Evolutionary conservation across 1,140 invertebrate genomes (phyloP).

Genomic region (Drosophila serrata): DNA sequence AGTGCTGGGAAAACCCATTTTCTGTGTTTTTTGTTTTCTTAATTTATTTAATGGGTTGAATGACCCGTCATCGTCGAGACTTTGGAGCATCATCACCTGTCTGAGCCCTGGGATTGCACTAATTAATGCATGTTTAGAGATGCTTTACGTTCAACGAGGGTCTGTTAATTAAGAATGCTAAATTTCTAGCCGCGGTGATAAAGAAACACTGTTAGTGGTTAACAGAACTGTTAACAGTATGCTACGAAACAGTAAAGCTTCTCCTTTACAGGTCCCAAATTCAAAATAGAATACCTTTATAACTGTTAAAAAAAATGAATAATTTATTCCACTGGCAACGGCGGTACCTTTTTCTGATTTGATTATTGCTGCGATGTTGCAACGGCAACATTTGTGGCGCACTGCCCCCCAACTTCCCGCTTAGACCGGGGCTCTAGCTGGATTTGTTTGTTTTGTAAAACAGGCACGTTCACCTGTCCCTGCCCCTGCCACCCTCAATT

Average conservation of each 20-base stretch:
- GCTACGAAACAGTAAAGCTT: constrained; percentile 23
- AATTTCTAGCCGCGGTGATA: constrained; percentile 13
- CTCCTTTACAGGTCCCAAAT: not conserved
- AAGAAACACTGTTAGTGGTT: not conserved
- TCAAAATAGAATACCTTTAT: not conserved
- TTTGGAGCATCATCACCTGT: constrained; percentile 47
- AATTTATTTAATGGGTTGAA: constrained; percentile 51
- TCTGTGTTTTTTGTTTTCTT: constrained; percentile 2
- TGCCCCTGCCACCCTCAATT: not conserved
- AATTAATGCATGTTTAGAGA: constrained; percentile 47
- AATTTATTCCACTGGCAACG: constrained; percentile 12
- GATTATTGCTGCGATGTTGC: constrained; percentile 61
- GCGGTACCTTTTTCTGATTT: constrained; percentile 69
- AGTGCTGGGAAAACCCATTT: constrained; percentile 47
- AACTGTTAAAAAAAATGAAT: not conserved
- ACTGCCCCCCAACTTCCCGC: constrained; percentile 24
- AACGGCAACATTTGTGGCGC: constrained; percentile 72
- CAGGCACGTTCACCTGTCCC: constrained; percentile 62
- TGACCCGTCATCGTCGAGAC: constrained; percentile 34
- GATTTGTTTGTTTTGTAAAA: constrained; percentile 80
- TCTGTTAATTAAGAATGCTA: constrained; percentile 55
- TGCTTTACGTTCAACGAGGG: constrained; percentile 27
- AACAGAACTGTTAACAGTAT: constrained; percentile 23
- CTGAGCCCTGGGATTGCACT: constrained; percentile 38
- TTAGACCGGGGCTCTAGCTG: constrained; percentile 18